Conservation (phyloP, 1,140 invertebrate species). For the Drosophila burlai region DNA sequence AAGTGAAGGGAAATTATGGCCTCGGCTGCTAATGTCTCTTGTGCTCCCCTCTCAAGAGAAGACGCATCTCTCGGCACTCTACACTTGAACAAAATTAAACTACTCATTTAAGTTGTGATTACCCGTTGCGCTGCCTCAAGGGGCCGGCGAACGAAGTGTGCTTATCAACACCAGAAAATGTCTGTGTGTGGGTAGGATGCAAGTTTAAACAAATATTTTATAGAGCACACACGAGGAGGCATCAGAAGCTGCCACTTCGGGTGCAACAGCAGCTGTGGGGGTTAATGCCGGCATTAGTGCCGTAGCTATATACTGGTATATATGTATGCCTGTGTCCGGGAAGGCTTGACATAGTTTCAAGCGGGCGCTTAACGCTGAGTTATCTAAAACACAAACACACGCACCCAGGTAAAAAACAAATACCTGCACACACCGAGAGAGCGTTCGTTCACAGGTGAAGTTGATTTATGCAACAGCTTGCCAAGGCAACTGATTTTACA, state of each 20-base stretch:
- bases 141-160: constrained; percentile 63
- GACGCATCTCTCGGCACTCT: constrained; percentile 14
- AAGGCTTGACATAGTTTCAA: constrained; percentile 76
- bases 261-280: constrained; percentile 32
- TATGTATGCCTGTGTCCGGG: constrained; percentile 16
- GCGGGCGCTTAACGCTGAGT: constrained; percentile 52
- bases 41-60: not conserved
- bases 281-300: constrained; percentile 45
- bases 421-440: constrained; percentile 13
- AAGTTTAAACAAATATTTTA: constrained; percentile 82
- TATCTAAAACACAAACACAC: constrained; percentile 60
- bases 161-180: constrained; percentile 72
- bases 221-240: constrained; percentile 65
- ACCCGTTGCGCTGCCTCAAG: constrained; percentile 70
- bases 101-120: constrained; percentile 79
- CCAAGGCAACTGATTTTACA: constrained; percentile 51
- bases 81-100: constrained; percentile 80
- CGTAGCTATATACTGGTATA: constrained; percentile 5
- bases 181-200: constrained; percentile 14
- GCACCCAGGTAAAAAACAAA: constrained; percentile 23
- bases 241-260: constrained; percentile 31
- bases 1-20: constrained; percentile 10
- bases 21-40: constrained; percentile 7
- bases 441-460: constrained; percentile 49
- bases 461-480: constrained; percentile 83